Conservation (phyloP, 2,797 vertebrate species). For the Manis javanica region DNA sequence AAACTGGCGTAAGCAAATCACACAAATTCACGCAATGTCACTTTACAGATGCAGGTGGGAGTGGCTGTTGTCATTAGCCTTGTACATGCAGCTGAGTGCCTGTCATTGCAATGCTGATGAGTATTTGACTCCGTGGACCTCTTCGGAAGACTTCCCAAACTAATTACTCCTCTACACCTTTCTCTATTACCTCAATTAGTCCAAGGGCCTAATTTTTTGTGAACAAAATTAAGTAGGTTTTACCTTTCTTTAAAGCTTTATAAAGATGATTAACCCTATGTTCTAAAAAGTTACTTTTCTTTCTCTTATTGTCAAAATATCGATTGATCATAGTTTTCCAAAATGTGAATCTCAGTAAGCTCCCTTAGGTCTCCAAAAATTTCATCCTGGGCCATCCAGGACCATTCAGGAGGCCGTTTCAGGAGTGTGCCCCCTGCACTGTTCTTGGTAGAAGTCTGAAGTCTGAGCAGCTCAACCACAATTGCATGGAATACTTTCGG, state of each 20-base stretch:
- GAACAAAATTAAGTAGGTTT: neutral
- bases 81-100: neutral
- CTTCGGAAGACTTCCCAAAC: neutral
- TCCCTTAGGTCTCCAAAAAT: neutral
- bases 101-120: neutral
- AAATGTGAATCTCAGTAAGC: neutral
- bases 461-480: neutral
- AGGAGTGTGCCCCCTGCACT: neutral
- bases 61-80: neutral
- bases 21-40: neutral
- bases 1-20: neutral
- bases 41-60: neutral
- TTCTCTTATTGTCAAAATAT: conserved; percentile 7
- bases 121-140: neutral
- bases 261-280: neutral
- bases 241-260: neutral
- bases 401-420: neutral
- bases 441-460: neutral
- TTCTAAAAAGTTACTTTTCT: conserved; percentile 17
- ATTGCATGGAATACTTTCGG: neutral
- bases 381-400: neutral
- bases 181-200: neutral
- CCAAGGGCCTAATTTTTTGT: neutral
- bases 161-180: neutral
- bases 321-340: neutral